Conservation (phyloP, 2,113 vertebrate genomes). For the Erythrolamprus reginae region DNA sequence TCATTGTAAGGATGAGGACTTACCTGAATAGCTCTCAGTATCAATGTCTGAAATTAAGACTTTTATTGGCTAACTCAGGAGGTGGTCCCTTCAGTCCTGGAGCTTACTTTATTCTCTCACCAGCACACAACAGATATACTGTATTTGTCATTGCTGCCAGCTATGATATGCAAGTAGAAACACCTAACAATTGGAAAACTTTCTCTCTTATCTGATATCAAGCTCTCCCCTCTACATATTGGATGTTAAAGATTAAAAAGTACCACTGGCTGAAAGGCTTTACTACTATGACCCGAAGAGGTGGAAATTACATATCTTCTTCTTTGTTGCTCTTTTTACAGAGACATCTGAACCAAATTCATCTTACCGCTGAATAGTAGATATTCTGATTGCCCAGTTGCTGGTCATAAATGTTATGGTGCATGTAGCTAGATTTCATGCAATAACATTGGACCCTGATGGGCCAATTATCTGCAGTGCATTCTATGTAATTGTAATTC, state of each 20-base stretch:
- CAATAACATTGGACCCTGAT: neutral
- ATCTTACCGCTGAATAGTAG: neutral
- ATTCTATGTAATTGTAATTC: neutral
- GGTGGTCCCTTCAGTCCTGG: too few species aligned
- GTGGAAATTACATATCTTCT: neutral
- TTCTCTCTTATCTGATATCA: neutral
- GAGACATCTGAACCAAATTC: neutral
- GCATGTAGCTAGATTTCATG: neutral
- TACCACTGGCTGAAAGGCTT: neutral
- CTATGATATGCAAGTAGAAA: neutral
- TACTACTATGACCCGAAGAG: neutral
- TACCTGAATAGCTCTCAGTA: too few species aligned
- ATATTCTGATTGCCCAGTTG: neutral
- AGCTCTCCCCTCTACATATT: neutral
- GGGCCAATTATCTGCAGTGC: neutral
- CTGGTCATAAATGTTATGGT: neutral
- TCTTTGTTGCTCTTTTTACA: neutral
- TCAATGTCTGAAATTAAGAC: too few species aligned
- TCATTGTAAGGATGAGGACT: too few species aligned
- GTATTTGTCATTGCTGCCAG: neutral
- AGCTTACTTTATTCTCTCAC: too few species aligned
- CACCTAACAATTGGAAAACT: neutral
- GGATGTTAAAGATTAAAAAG: neutral
- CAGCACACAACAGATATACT: neutral
- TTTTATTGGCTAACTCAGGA: too few species aligned